Evolutionary conservation across 2,113 vertebrate species (phyloP).

Genomic region (Halichoerus grypus): DNA sequence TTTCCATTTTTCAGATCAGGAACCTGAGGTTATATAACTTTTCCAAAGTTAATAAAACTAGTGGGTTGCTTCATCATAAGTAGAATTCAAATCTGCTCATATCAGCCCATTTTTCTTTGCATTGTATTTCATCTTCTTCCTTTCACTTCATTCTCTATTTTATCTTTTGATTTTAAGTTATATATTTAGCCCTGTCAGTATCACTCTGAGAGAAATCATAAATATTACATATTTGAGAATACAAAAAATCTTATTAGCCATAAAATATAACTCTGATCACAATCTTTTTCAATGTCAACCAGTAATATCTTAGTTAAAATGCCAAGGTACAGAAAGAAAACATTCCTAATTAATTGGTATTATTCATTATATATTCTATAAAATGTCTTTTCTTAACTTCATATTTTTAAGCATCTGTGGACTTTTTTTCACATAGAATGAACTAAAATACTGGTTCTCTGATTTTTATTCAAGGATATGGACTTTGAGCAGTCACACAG

Average conservation of each 20-base stretch:
- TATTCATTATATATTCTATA: neutral
- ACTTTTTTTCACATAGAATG: neutral
- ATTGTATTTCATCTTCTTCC: neutral
- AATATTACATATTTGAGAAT: neutral
- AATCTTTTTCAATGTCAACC: neutral
- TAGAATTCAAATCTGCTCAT: neutral
- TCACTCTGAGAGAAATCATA: neutral
- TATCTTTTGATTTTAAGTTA: neutral
- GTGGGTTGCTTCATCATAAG: neutral
- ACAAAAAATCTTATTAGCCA: neutral
- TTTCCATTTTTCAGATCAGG: neutral
- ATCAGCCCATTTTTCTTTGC: neutral
- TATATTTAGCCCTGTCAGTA: neutral
- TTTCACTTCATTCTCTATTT: neutral
- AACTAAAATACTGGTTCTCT: neutral
- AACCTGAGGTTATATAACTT: neutral
- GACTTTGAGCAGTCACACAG: neutral
- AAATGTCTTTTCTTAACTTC: neutral
- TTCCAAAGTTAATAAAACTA: neutral
- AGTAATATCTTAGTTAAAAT: slow-evolving; percentile 7
- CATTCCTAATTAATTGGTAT: neutral
- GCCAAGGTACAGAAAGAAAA: neutral
- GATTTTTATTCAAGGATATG: slow-evolving; percentile 15
- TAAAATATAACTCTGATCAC: neutral
- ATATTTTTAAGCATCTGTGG: neutral